A percentile compares a stretch with the other conserved stretches of the same genome.
Conservation (phyloP, 2,113 vertebrate species). For the Triplophysa siluroides region DNA sequence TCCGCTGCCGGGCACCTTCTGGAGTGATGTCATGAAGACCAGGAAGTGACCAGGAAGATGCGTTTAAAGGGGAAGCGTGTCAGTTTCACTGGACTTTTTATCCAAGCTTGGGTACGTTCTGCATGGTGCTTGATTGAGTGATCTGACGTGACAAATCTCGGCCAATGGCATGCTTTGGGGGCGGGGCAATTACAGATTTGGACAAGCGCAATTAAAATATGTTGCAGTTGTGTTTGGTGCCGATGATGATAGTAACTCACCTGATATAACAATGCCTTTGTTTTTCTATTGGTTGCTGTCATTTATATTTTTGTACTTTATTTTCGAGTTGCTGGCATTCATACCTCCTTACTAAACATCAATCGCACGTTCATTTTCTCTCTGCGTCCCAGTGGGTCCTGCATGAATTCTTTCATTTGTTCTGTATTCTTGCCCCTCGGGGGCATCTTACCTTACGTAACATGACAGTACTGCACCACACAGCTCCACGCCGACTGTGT, state of each 20-base stretch:
- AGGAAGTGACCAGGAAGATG: constrained; percentile 6
- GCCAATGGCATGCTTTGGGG: not conserved
- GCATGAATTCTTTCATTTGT: constrained; percentile 5
- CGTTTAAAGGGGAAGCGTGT: not conserved
- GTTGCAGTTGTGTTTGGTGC: too few relatives aligned
- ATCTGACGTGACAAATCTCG: too few relatives aligned
- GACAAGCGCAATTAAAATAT: too few relatives aligned
- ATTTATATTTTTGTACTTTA: not conserved
- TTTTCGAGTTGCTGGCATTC: not conserved
- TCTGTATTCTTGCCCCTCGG: not conserved
- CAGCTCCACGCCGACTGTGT: not conserved
- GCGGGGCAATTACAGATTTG: too few relatives aligned
- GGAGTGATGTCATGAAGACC: not conserved
- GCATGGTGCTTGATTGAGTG: not conserved
- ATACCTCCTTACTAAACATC: constrained; percentile 26
- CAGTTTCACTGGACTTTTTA: too few relatives aligned
- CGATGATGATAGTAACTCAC: too few relatives aligned
- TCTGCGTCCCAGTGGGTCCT: constrained; percentile 8
- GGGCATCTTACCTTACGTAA: constrained; percentile 32
- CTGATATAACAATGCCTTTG: not conserved
- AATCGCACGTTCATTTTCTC: not conserved
- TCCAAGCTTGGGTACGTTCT: too few relatives aligned
- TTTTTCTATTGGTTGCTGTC: not conserved
- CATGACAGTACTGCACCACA: not conserved
- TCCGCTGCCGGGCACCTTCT: not conserved